Evolutionary conservation across 2,797 vertebrate species (phyloP).

Genomic region (Chromobotia macracanthus): DNA sequence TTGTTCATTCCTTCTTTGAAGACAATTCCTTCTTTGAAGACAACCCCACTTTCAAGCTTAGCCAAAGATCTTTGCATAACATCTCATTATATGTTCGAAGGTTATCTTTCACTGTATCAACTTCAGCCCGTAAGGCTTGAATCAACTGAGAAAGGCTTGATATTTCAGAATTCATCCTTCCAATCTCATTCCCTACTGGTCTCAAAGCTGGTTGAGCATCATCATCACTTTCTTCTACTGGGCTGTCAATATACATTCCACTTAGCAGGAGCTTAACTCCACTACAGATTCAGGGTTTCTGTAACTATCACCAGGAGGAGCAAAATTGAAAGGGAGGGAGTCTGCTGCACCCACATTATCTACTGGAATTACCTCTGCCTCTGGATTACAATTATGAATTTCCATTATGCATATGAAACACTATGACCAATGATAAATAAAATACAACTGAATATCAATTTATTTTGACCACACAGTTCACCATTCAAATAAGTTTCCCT

Average conservation of each 20-base stretch:
- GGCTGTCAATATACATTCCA: background rate
- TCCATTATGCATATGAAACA: background rate
- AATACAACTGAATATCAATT: too few relatives aligned
- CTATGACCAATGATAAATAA: too few relatives aligned
- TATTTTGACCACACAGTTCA: too few relatives aligned
- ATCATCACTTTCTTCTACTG: background rate
- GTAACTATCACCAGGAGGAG: background rate
- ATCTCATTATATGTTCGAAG: too few relatives aligned
- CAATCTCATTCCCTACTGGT: background rate
- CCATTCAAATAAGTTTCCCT: too few relatives aligned
- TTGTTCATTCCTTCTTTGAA: too few relatives aligned
- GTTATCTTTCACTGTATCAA: too few relatives aligned
- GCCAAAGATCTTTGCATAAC: too few relatives aligned
- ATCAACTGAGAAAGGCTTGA: background rate
- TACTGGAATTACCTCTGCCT: background rate
- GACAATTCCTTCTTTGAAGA: too few relatives aligned
- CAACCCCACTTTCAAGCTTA: too few relatives aligned
- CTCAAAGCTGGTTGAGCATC: background rate
- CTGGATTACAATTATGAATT: background rate
- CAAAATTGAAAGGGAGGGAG: background rate
- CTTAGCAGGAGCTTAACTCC: background rate
- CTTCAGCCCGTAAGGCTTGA: too few relatives aligned
- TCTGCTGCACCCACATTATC: slow-evolving; percentile 1
- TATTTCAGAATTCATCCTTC: background rate
- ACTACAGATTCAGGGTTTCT: background rate